These are phyloP conservation scores for Pasiphila rectangulata DNA, from an alignment of 2,888 invertebrate species.

Conservation along the genomic window DNA sequence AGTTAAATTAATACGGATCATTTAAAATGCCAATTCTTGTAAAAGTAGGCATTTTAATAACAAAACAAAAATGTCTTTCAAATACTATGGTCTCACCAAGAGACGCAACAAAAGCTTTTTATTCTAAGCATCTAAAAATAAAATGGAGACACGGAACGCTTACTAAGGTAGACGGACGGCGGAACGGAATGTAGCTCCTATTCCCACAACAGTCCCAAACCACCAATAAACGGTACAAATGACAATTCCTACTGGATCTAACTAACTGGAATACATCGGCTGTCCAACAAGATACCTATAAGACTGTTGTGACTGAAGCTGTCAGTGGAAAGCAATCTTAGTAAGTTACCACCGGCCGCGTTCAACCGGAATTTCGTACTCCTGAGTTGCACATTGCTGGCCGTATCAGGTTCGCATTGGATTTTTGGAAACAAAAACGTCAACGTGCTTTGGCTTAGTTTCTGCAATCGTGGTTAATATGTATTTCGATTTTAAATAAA, in stretches of 20 bases:
- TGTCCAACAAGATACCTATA: neutral
- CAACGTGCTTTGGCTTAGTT: no score
- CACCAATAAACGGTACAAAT: neutral
- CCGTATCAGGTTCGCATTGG: neutral
- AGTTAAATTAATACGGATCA: no score
- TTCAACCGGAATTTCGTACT: no score
- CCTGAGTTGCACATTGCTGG: neutral
- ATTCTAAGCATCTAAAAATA: neutral
- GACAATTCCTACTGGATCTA: neutral
- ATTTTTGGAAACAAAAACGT: no score
- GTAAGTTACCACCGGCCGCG: no score
- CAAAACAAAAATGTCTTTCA: no score
- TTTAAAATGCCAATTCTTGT: no score
- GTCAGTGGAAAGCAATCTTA: slow-evolving; percentile 4
- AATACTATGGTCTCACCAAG: neutral
- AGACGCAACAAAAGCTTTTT: neutral
- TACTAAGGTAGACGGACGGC: slow-evolving; percentile 1
- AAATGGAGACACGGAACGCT: neutral
- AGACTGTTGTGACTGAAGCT: neutral
- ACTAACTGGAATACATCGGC: slow-evolving; percentile 8
- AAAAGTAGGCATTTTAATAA: no score
- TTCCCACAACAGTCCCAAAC: no score
- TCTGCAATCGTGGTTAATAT: no score
- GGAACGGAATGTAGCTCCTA: slow-evolving; percentile 14
- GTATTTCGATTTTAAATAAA: no score